Evolutionary conservation across 2,888 invertebrate genomes (phyloP).

Genomic region (Rugalucina vietnamica): DNA sequence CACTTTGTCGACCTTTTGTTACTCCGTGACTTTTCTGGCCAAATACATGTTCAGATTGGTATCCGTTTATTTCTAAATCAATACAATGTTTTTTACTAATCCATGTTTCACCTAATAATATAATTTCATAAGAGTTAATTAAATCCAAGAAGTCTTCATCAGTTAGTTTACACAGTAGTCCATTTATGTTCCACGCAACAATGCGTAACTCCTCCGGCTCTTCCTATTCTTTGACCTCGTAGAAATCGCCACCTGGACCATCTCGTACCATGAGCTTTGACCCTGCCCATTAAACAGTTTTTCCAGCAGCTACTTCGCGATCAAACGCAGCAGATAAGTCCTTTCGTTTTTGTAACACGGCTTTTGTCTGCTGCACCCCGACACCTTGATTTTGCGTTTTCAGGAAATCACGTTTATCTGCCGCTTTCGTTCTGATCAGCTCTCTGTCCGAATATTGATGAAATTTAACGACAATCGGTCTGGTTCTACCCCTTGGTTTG

Average conservation of each 20-base stretch:
- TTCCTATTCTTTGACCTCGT: too few species aligned
- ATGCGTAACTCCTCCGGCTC: too few species aligned
- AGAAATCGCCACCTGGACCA: too few species aligned
- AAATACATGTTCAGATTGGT: neutral
- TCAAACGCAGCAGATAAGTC: neutral
- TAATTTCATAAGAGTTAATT: neutral
- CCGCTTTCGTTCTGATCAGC: neutral
- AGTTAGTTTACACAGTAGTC: too few species aligned
- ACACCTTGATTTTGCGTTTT: neutral
- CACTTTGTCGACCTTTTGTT: constrained; percentile 6
- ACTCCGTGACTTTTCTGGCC: constrained; percentile 2
- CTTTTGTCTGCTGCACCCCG: neutral
- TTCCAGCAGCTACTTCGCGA: neutral
- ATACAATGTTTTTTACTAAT: neutral
- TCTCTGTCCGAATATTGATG: neutral
- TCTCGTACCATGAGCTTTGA: too few species aligned
- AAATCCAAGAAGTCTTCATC: neutral
- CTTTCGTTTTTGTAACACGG: neutral
- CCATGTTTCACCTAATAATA: constrained; percentile 2
- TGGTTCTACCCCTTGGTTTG: neutral
- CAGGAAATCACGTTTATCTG: neutral
- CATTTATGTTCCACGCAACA: too few species aligned
- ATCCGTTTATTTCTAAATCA: neutral
- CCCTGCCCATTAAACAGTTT: too few species aligned
- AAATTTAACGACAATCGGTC: neutral